phyloP scores from a whole-genome alignment of 2,888 invertebrate species.

The Pharmacophagus antenor region DNA sequence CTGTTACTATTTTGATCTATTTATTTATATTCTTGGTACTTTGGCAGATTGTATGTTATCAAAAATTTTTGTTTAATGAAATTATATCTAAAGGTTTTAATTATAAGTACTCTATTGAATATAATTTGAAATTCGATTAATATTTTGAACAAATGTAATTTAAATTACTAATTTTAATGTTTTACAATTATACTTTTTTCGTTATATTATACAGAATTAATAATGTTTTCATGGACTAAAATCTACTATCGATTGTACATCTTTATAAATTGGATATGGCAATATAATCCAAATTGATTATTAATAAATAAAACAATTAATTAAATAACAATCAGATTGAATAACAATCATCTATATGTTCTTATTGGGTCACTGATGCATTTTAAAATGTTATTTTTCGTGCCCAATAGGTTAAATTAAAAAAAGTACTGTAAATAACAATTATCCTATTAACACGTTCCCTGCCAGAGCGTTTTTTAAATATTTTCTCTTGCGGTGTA shows the following conservation, averaged over 20 bases:
- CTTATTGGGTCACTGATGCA: conserved; percentile 16
- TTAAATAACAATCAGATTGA: conserved; percentile 7
- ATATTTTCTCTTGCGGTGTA: too few species aligned
- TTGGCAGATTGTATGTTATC: background rate
- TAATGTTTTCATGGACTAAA: background rate
- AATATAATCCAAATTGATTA: background rate
- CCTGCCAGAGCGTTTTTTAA: too few species aligned
- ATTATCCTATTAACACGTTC: conserved; percentile 35
- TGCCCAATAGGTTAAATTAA: conserved; percentile 17
- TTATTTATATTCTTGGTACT: background rate
- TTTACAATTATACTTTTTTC: background rate
- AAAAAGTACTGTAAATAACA: conserved; percentile 32
- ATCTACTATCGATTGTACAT: background rate
- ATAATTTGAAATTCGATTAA: too few species aligned
- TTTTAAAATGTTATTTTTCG: conserved; percentile 15
- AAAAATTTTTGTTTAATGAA: background rate
- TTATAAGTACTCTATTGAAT: too few species aligned
- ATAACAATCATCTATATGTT: conserved; percentile 17
- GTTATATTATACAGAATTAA: background rate
- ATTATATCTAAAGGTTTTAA: background rate
- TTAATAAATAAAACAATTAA: background rate
- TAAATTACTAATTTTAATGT: too few species aligned
- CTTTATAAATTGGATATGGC: background rate
- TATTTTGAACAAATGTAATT: too few species aligned
- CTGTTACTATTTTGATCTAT: background rate